phyloP scores from a whole-genome alignment of 2,888 invertebrate genomes.

The Dyspetes luteomarginatus region DNA sequence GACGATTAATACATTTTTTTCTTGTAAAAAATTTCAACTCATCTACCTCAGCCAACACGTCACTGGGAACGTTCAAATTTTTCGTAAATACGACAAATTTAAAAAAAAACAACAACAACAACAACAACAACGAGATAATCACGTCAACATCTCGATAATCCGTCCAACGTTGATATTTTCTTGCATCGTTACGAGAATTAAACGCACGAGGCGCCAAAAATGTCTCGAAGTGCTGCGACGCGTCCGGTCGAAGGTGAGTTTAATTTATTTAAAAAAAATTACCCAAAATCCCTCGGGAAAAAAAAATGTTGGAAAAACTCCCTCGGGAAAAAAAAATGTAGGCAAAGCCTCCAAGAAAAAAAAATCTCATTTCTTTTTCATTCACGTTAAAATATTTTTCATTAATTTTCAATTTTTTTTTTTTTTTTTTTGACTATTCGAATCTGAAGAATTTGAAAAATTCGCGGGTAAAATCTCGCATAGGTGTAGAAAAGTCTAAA shows the following conservation, averaged over 20 bases:
- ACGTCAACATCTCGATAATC: slow-evolving; percentile 33
- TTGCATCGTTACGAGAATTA: slow-evolving; percentile 57
- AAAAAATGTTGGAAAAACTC: neutral
- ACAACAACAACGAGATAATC: neutral
- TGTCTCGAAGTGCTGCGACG: slow-evolving; percentile 82
- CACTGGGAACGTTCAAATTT: too few species aligned
- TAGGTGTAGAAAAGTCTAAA: too few species aligned
- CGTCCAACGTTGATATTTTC: slow-evolving; percentile 46
- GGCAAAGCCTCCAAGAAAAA: neutral
- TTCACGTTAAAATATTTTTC: too few species aligned
- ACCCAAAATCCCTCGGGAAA: too few species aligned
- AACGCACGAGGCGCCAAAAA: slow-evolving; percentile 72
- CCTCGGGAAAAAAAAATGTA: neutral
- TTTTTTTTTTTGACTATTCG: too few species aligned
- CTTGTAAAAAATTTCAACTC: too few species aligned
- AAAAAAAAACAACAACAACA: too few species aligned
- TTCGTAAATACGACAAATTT: too few species aligned
- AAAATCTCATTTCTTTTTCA: neutral
- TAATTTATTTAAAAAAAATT: neutral
- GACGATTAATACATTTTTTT: too few species aligned
- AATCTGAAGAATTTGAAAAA: too few species aligned
- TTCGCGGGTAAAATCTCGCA: too few species aligned
- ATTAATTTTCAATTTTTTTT: too few species aligned
- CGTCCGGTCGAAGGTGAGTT: slow-evolving; percentile 80
- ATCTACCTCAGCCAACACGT: neutral